A percentile compares a stretch with the other conserved stretches of the same genome.
These are phyloP conservation scores for Excalfactoria chinensis DNA, from an alignment of 2,113 vertebrate genomes.

Conservation along the genomic window DNA sequence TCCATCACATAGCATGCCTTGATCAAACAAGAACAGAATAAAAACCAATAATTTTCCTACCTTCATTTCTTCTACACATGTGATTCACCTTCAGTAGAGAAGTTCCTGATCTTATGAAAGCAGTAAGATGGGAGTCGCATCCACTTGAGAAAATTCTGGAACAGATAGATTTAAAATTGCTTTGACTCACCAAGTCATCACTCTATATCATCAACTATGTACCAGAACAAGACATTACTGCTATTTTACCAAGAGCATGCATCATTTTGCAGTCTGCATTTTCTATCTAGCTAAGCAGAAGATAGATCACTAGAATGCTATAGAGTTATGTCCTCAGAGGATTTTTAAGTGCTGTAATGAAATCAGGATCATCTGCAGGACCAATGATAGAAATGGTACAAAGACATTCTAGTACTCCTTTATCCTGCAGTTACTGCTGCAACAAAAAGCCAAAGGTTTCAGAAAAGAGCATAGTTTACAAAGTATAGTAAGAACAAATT, in stretches of 20 bases:
- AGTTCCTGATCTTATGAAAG: not conserved
- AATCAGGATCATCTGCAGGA: not conserved
- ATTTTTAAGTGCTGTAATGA: not conserved
- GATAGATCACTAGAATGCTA: not conserved
- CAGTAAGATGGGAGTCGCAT: not conserved
- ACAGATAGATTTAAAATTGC: constrained; percentile 24
- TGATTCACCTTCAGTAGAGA: not conserved
- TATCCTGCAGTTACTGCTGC: not conserved
- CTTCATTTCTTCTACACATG: not conserved
- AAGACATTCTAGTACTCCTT: not conserved
- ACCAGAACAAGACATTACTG: not conserved
- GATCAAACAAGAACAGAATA: not conserved
- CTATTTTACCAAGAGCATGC: not conserved
- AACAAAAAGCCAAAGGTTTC: not conserved
- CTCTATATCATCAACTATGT: not conserved
- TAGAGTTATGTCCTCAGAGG: not conserved
- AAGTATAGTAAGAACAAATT: not conserved
- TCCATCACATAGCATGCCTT: not conserved
- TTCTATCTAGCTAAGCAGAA: not conserved
- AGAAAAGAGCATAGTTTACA: not conserved
- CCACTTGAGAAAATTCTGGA: constrained; percentile 9
- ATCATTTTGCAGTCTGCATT: not conserved
- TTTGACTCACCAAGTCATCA: constrained; percentile 1
- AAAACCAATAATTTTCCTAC: not conserved
- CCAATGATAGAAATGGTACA: not conserved